Percentiles rank a stretch among this genome's conserved stretches.
phyloP scores from a whole-genome alignment of 2,888 invertebrate species.

The Eueremaeus valkanovi region DNA sequence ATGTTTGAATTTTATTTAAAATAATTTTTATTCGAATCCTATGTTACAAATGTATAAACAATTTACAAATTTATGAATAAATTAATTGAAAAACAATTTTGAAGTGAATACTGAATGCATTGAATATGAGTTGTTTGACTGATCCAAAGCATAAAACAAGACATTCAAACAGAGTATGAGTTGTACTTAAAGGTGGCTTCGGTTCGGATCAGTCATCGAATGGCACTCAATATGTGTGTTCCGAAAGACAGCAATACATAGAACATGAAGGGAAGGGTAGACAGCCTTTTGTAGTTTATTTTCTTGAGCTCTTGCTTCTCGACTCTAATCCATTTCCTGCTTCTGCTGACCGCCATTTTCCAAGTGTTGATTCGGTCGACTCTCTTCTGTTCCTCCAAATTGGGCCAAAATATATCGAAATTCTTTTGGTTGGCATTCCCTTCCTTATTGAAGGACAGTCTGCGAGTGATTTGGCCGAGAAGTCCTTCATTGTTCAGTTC shows the following conservation, averaged over 20 bases:
- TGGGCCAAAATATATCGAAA: conserved; percentile 19
- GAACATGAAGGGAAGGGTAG: conserved; percentile 72
- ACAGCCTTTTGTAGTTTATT: conserved; percentile 62
- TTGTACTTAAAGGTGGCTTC: not conserved
- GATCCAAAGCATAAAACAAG: no score
- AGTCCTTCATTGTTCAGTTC: not conserved
- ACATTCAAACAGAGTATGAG: not conserved
- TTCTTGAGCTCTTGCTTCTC: conserved; percentile 37
- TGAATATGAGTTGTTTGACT: no score
- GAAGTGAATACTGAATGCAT: no score
- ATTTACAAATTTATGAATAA: no score
- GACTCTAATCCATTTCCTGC: conserved; percentile 71
- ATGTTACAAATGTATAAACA: no score
- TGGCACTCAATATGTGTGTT: conserved; percentile 36
- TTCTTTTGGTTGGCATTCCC: not conserved
- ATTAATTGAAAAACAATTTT: no score
- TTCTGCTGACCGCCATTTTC: conserved; percentile 90
- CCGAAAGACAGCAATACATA: conserved; percentile 68
- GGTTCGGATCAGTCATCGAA: no score
- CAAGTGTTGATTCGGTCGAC: conserved; percentile 67
- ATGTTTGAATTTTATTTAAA: no score
- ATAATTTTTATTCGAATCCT: no score
- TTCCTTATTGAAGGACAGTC: not conserved
- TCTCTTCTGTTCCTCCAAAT: conserved; percentile 65
- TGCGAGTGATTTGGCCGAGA: not conserved